Evolutionary conservation across 2,888 invertebrate genomes (phyloP), one percentile per base, ranked within the genome.

Genomic region (Lobophora halterata): DNA sequence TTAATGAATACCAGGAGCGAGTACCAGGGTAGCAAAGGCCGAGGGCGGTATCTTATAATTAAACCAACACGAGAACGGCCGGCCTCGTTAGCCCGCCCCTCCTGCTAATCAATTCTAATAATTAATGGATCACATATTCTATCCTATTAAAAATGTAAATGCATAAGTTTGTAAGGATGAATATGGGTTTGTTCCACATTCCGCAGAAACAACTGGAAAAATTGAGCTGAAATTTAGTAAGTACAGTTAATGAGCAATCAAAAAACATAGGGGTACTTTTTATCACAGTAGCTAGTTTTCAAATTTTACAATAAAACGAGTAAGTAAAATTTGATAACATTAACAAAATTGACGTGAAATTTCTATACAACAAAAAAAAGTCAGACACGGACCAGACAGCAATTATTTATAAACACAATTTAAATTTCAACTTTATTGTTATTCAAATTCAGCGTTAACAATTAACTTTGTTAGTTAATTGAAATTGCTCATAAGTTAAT

Each of bases 21-120:
- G n/a, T n/a, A n/a, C n/a, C n/a, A n/a, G n/a, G n/a, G n/a, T n/a
- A n/a, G n/a, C n/a, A n/a, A n/a, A n/a, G n/a, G n/a, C n/a, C n/a
- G 61, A 61, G 65, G 74, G 71, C 70, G 74, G 71, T 54, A 57
- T 67, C 60, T 32, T 43, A 68, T 71, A 77, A 80, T 80, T 78
- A 78, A 78, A 75, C 79, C 79, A 81, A 82, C 79, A 81, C 70
- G 69, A 67, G 59, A 68, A 54, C 71, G 70, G 71, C 69, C 63
- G 65, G 64, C 52, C 76, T 79, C 76, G 77, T 75, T 75, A 77
- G 61, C 57, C 49, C 37, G 38, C 54, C 59, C 65, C 79, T 75
- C 85, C 83, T 53, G 52, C 74, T 76, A 75, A 80, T 79, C 78
- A 76, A 79, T 76, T 78, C 72, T 61, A 55, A 65, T 79, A 78